Conservation (phyloP, 2,113 vertebrate species). For the Cyanistes caeruleus region DNA sequence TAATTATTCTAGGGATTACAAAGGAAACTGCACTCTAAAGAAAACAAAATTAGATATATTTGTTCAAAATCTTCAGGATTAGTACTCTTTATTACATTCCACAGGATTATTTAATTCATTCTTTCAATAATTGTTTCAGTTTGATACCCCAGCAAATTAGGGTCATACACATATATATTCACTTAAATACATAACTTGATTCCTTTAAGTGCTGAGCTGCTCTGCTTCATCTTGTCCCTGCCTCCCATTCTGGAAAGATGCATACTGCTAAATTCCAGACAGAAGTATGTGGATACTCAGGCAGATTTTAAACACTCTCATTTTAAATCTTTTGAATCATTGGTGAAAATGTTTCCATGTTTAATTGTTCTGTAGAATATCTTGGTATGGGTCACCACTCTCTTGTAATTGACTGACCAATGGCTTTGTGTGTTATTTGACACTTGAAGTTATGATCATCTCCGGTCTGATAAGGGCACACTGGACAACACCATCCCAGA, state of each 20-base stretch:
- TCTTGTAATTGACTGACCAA: not conserved
- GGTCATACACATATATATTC: not conserved
- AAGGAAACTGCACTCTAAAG: not conserved
- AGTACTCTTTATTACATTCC: not conserved
- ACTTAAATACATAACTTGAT: not conserved
- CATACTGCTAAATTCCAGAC: not conserved
- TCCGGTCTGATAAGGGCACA: not conserved
- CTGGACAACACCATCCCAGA: not conserved
- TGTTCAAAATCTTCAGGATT: not conserved
- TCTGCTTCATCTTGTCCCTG: not conserved
- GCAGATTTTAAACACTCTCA: not conserved
- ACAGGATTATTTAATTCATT: not conserved
- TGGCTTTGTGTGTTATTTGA: not conserved
- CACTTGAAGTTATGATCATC: not conserved
- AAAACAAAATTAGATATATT: not conserved
- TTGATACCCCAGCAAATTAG: not conserved
- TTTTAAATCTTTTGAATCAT: not conserved
- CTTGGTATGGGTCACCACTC: not conserved
- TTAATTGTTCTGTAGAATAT: not conserved
- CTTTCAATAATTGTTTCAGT: not conserved
- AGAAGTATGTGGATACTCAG: not conserved
- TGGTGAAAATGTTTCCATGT: not conserved
- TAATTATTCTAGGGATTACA: not conserved
- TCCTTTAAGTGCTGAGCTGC: not conserved
- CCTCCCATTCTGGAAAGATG: not conserved